These are phyloP conservation scores for Tinamus guttatus DNA, from an alignment of 2,113 vertebrate genomes.

Conservation along the genomic window DNA sequence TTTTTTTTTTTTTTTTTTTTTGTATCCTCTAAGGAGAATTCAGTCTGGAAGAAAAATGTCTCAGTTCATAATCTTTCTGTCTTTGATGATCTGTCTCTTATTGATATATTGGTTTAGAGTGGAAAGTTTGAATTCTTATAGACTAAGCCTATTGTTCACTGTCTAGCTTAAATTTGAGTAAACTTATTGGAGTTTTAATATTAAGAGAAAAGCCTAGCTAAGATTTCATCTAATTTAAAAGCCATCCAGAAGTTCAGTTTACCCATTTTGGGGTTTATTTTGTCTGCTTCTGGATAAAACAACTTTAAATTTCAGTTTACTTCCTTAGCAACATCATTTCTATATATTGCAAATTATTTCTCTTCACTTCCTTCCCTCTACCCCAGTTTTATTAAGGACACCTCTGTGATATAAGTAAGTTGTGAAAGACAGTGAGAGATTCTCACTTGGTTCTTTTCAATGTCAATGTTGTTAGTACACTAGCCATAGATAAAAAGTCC, in stretches of 20 bases:
- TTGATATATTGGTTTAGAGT: background rate
- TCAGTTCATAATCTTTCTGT: background rate
- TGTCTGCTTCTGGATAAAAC: background rate
- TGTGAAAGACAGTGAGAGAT: background rate
- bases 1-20: background rate
- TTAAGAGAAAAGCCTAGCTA: background rate
- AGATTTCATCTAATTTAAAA: background rate
- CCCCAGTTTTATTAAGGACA: fast-evolving
- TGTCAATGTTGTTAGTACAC: background rate
- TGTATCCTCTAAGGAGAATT: background rate
- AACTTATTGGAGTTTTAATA: background rate
- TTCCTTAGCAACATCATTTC: background rate
- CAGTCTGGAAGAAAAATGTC: background rate
- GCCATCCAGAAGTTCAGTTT: background rate
- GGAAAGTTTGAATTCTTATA: background rate
- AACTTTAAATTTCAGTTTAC: fast-evolving
- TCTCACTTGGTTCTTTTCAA: background rate
- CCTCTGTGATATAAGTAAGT: background rate
- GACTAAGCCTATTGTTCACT: background rate
- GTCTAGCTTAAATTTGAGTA: background rate
- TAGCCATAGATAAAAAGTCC: background rate
- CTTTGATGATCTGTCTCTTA: background rate
- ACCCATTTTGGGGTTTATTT: background rate
- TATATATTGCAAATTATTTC: background rate
- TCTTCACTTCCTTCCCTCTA: background rate